A percentile compares a stretch with the other conserved stretches of the same genome.
Conservation (phyloP, 2,113 vertebrate species). For the Amazona guildingii region DNA sequence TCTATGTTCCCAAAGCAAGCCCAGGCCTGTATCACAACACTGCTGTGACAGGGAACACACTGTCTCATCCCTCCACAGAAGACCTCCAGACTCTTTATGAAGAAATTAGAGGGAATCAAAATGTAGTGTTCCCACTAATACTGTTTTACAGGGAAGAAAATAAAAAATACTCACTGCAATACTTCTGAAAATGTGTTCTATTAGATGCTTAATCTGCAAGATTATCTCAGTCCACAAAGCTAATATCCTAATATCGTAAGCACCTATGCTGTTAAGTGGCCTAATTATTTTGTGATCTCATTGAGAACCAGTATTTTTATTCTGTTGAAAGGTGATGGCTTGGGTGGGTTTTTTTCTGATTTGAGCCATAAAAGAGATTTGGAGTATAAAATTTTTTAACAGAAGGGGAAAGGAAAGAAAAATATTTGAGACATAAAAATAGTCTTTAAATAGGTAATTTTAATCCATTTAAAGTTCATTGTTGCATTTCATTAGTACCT, state of each 20-base stretch:
- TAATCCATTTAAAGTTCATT: neutral
- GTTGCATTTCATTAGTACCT: neutral
- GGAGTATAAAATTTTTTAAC: neutral
- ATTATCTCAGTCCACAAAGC: neutral
- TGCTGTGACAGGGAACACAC: rapidly evolving
- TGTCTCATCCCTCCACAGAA: neutral
- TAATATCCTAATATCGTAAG: neutral
- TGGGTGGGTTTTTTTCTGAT: neutral
- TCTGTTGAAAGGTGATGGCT: neutral
- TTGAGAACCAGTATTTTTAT: neutral
- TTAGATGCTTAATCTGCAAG: neutral
- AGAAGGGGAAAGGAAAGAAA: neutral
- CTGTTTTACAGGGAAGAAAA: neutral
- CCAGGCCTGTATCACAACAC: neutral
- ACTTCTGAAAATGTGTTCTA: neutral
- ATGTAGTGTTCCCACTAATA: neutral
- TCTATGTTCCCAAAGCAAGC: neutral
- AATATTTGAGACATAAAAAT: neutral
- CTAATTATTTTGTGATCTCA: neutral
- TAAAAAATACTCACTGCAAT: neutral
- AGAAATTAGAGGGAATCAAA: neutral
- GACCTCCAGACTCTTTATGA: neutral
- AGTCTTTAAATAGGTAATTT: neutral
- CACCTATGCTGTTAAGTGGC: neutral
- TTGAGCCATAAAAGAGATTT: neutral